Percentiles rank a stretch among this genome's conserved stretches.
These are phyloP conservation scores for Neopelma chrysocephalum DNA, from an alignment of 2,797 vertebrate genomes.

Conservation along the genomic window DNA sequence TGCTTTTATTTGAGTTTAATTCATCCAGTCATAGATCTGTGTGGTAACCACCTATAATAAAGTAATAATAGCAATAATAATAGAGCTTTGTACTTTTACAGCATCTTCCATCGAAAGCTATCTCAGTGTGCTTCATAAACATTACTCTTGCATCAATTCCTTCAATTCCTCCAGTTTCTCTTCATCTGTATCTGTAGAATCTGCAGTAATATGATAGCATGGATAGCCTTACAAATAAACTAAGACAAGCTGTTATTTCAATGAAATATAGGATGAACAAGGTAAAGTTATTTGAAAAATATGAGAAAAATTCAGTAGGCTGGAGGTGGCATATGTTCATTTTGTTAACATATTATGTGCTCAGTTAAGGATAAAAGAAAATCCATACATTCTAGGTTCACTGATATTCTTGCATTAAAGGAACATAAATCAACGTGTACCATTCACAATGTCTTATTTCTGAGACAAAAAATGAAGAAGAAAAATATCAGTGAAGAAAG, in stretches of 20 bases:
- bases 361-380: constrained; percentile 53
- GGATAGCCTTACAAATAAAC: constrained; percentile 9
- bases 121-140: constrained; percentile 9
- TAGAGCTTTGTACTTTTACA: constrained; percentile 22
- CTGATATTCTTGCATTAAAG: constrained; percentile 34
- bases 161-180: constrained; percentile 25
- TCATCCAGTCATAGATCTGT: constrained; percentile 54
- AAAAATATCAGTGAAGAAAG: neutral
- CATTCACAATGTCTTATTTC: neutral
- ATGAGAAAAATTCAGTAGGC: neutral
- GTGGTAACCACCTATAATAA: constrained; percentile 43
- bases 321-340: neutral
- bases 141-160: constrained; percentile 2
- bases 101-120: constrained; percentile 4
- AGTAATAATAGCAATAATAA: constrained; percentile 42
- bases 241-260: neutral
- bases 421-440: neutral
- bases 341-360: constrained; percentile 23
- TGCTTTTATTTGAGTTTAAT: constrained; percentile 63
- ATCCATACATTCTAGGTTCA: constrained; percentile 1
- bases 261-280: neutral
- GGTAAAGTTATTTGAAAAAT: constrained; percentile 26
- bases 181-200: constrained; percentile 1
- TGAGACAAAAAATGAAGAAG: constrained; percentile 3
- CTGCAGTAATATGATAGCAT: neutral